Percentiles rank a stretch among this genome's conserved stretches.
These are phyloP conservation scores for Megalurothrips usitatus DNA, from an alignment of 2,888 invertebrate genomes.

Conservation along the genomic window DNA sequence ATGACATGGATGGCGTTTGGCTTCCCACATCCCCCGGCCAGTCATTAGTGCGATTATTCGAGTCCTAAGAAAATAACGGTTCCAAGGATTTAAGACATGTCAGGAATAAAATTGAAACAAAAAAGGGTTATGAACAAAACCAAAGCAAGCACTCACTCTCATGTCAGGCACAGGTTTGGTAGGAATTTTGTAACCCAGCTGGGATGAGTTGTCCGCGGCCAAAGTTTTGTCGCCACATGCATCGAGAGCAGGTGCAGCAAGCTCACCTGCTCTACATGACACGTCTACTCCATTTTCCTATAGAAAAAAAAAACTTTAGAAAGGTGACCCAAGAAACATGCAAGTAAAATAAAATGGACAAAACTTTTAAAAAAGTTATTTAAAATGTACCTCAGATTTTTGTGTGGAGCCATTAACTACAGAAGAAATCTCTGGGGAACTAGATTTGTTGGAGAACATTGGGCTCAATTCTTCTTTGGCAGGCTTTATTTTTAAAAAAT, in stretches of 20 bases:
- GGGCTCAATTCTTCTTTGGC: constrained; percentile 54
- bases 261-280: constrained; percentile 27
- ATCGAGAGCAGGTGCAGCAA: neutral
- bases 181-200: constrained; percentile 41
- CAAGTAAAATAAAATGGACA: neutral
- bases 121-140: neutral
- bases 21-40: constrained; percentile 17
- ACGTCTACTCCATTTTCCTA: constrained; percentile 32
- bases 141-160: constrained; percentile 37
- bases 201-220: constrained; percentile 33
- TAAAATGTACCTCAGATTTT: constrained; percentile 48
- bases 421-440: constrained; percentile 54
- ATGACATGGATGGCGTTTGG: constrained; percentile 5
- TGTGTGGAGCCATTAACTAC: constrained; percentile 54
- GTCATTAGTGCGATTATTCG: constrained; percentile 28
- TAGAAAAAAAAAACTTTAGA: neutral
- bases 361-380: neutral
- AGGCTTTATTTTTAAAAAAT: constrained; percentile 53
- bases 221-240: constrained; percentile 15
- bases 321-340: neutral
- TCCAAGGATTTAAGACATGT: neutral
- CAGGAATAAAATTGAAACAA: neutral
- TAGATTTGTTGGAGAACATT: constrained; percentile 54
- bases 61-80: constrained; percentile 28
- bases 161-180: constrained; percentile 43